Evolutionary conservation across 2,888 invertebrate species (phyloP).

Genomic region (Synanthedon vespiformis): DNA sequence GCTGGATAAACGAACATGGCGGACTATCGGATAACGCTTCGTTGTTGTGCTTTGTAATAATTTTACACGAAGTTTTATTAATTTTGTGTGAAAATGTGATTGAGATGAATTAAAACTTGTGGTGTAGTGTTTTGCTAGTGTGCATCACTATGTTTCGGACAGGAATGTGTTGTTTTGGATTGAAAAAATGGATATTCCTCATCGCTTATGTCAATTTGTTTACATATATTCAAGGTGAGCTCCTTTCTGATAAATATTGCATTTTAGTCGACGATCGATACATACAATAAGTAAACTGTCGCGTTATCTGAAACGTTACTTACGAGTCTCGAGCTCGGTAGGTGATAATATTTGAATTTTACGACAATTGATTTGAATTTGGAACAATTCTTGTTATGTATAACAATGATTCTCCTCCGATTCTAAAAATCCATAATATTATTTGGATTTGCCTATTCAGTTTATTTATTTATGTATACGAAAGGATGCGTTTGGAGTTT

Average conservation of each 20-base stretch:
- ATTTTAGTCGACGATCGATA: constrained; percentile 46
- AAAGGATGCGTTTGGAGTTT: constrained; percentile 9
- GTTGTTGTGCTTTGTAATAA: constrained; percentile 23
- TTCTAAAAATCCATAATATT: too few species aligned
- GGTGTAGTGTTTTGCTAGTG: constrained; percentile 49
- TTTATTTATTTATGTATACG: too few species aligned
- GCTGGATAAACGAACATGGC: constrained; percentile 44
- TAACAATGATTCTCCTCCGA: too few species aligned
- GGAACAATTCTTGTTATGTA: too few species aligned
- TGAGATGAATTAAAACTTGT: constrained; percentile 61
- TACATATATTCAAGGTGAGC: constrained; percentile 67
- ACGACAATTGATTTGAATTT: not conserved
- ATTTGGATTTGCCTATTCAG: too few species aligned
- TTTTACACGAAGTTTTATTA: constrained; percentile 30
- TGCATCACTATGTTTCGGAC: constrained; percentile 58
- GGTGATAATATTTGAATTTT: not conserved
- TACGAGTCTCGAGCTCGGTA: not conserved
- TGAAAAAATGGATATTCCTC: constrained; percentile 65
- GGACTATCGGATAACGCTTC: constrained; percentile 28
- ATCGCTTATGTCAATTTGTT: constrained; percentile 58
- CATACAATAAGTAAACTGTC: not conserved
- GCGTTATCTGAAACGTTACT: not conserved
- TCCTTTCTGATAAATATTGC: constrained; percentile 52
- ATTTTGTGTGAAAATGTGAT: constrained; percentile 66
- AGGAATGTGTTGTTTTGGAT: constrained; percentile 55